Base-by-base conservation (phyloP, 2,888 invertebrate species). In the Marasmarcha lunaedactyla region DNA sequence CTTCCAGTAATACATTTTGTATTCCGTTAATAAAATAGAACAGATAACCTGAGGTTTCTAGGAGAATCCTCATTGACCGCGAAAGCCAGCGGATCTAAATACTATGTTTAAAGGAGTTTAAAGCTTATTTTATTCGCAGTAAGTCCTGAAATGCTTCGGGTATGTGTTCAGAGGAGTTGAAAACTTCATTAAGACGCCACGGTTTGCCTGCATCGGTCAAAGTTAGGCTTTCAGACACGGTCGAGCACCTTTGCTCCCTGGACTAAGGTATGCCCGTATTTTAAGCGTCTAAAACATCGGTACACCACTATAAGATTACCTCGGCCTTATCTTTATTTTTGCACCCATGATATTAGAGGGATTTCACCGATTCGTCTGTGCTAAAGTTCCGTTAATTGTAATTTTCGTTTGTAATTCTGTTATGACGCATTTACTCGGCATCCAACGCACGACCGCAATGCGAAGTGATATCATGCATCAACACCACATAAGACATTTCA, bases 141-240 rank as follows among this genome's bases (percentile, higher is more conserved):
- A 66, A 59, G 65, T 50, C 50, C 43, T 44, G 51, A 51, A 59
- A 54, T 63, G 44, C 50, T 47, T 47, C 47, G 58, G 39, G 45
- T 49, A 46, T 48, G 53, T 45, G 43, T 37, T 46, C 39, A 44
- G 46, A 35, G 49, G 51, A 61, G 60, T 73, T 69, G 52, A 54
- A 57, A 76, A 76, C 62, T 78, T 77, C 71, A 77, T 77, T 74
- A 77, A 69, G 72, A 67, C 65, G 66, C 63, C 63, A 65, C 63
- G 66, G 68, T 69, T 71, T 64, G 63, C 57, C 52, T 65, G 65
- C 59, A 62, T 56, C 56, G 59, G 63, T 59, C 63, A 62, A 72
- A 73, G 61, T 71, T 71, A 50, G 62, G 54, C 59, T 57, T 60
- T 66, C 57, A 55, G 62, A 54, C 60, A 62, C 59, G 65, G 56